Base-by-base conservation (phyloP, 2,888 invertebrate species). In the Folsomia candida region DNA sequence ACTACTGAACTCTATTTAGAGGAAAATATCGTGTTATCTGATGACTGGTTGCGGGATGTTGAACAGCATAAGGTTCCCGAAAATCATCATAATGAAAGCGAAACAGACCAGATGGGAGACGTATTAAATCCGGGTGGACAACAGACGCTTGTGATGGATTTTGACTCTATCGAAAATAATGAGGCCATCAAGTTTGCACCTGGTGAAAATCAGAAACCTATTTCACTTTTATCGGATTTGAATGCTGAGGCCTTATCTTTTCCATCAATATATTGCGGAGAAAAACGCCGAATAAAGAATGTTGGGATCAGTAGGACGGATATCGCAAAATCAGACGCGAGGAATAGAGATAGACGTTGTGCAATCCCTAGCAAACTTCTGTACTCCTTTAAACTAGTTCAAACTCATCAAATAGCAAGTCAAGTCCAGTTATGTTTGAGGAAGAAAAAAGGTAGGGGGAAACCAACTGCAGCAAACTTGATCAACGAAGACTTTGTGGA, bases 11-110 rank as follows among this genome's bases (percentile, higher is more conserved):
- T 70, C 0, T 73, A 75, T 37, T 20, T 54, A 62, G 29, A 59
- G 57, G 59, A 72, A 25, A 60, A 27, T 3, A 37, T 73, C 22
- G 51, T 80, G n/a, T 77, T 82, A 73, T 73, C 80, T n/a, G 79
- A 81, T 65, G 68, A 81, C 51, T 81, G 81, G 66, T 2, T 24
- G 14, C 3, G 3, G 11, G 57, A 57, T n/a, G 57, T 59, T 59
- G 26, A 59, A 25, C n/a, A n/a, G n/a, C n/a, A n/a, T n/a, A n/a
- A n/a, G n/a, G n/a, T n/a, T n/a, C n/a, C n/a, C n/a, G n/a, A n/a
- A n/a, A n/a, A n/a, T n/a, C 9, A 59, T 24, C 14, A 59, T 2
- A 22, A 3, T 18, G 25, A 59, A n/a, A 20, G 4, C 9, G n/a
- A 20, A n/a, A 59, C 14, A 59, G 37, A 37, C 4, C 4, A 57